Conservation (phyloP, 2,888 invertebrate genomes). For the Hybos culiciformis region DNA sequence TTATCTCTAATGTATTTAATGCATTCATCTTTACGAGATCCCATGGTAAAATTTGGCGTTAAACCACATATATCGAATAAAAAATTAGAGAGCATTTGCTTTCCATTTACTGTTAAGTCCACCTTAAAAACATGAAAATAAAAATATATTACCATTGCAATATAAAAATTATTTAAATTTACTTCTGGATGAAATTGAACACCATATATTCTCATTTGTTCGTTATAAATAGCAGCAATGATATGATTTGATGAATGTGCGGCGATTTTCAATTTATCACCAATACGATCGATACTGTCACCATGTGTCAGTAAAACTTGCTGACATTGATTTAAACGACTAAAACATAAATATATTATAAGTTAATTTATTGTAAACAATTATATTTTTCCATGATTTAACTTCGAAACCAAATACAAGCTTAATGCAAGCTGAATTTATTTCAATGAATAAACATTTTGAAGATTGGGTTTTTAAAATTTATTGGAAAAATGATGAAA, state of each 20-base stretch:
- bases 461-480: too few relatives aligned
- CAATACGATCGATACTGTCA: constrained; percentile 86
- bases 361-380: too few relatives aligned
- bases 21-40: constrained; percentile 75
- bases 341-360: constrained; percentile 32
- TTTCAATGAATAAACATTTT: too few relatives aligned
- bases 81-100: constrained; percentile 87
- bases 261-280: constrained; percentile 73
- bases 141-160: not conserved
- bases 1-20: constrained; percentile 80
- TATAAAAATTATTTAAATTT: constrained; percentile 10
- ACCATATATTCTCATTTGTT: constrained; percentile 79
- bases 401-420: not conserved
- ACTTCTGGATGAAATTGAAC: constrained; percentile 99
- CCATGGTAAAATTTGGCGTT: constrained; percentile 76
- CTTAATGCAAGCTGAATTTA: too few relatives aligned
- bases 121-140: constrained; percentile 40
- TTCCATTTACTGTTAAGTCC: constrained; percentile 84
- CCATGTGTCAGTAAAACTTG: constrained; percentile 92
- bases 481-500: too few relatives aligned
- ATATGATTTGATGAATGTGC: constrained; percentile 69
- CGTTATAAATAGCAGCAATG: constrained; percentile 82
- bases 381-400: too few relatives aligned
- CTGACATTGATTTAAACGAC: constrained; percentile 76
- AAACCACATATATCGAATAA: constrained; percentile 81